Percentiles rank a stretch among this genome's conserved stretches.
Conservation (phyloP, 1,140 invertebrate genomes). For the Belonocnema kinseyi region DNA sequence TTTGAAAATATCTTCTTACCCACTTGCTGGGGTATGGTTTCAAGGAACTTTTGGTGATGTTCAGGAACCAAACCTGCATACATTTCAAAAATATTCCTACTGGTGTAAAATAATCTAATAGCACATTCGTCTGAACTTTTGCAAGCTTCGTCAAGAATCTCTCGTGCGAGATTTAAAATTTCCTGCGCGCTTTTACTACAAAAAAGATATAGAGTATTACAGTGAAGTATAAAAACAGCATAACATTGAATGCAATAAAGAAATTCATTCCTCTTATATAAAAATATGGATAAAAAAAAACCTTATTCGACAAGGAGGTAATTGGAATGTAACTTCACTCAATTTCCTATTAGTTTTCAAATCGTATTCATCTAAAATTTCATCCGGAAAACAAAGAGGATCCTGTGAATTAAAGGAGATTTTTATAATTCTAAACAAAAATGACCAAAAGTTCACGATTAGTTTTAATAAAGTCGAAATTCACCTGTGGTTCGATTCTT, state of each 20-base stretch:
- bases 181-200: slow-evolving; percentile 77
- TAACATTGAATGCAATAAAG: not conserved
- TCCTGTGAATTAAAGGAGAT: slow-evolving; percentile 48
- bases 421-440: not conserved
- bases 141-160: slow-evolving; percentile 84
- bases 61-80: slow-evolving; percentile 87
- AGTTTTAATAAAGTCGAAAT: slow-evolving; percentile 51
- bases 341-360: slow-evolving; percentile 55
- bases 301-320: slow-evolving; percentile 82
- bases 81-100: slow-evolving; percentile 85
- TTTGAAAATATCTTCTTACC: slow-evolving; percentile 76
- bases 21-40: slow-evolving; percentile 89
- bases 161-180: slow-evolving; percentile 82
- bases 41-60: slow-evolving; percentile 86
- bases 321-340: slow-evolving; percentile 69
- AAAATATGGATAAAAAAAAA: slow-evolving; percentile 50
- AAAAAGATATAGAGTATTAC: not conserved
- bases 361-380: slow-evolving; percentile 49
- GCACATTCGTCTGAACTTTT: slow-evolving; percentile 78
- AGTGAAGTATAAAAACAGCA: not conserved
- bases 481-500: slow-evolving; percentile 71
- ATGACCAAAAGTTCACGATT: slow-evolving; percentile 34
- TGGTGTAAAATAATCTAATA: slow-evolving; percentile 83
- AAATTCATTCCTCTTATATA: slow-evolving; percentile 29
- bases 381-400: slow-evolving; percentile 62